Percentiles rank a stretch among this genome's conserved stretches.
Evolutionary conservation across 2,113 vertebrate species (phyloP).

Genomic region (Tretioscincus oriximinensis): DNA sequence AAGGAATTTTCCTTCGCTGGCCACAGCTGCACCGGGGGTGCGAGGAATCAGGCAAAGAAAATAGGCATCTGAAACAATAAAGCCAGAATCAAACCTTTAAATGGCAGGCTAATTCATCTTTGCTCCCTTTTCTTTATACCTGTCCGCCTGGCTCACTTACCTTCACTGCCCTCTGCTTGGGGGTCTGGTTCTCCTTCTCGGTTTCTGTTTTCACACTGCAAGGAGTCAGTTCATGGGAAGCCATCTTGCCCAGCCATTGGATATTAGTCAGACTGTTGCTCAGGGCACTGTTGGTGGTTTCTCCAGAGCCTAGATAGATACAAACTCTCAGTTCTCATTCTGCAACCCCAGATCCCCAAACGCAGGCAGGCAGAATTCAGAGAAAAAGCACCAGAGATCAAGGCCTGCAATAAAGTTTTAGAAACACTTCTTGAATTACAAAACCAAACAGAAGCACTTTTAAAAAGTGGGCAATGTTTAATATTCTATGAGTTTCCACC

Average conservation of each 20-base stretch:
- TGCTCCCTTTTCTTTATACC: slow-evolving; percentile 7
- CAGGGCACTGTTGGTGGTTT: slow-evolving; percentile 66
- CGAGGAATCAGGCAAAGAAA: too few relatives aligned
- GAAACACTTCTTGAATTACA: background rate
- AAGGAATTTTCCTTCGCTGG: too few relatives aligned
- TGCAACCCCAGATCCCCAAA: slow-evolving; percentile 4
- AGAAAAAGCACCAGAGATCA: background rate
- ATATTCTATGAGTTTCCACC: background rate
- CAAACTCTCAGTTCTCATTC: slow-evolving; percentile 38
- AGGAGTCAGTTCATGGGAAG: slow-evolving; percentile 69
- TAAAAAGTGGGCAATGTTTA: background rate
- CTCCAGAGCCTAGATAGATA: slow-evolving; percentile 70
- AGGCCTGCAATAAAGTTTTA: background rate
- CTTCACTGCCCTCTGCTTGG: slow-evolving; percentile 65
- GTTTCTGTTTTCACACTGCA: slow-evolving; percentile 60
- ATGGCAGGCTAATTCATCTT: fast-evolving
- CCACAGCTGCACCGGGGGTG: too few relatives aligned
- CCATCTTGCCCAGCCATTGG: slow-evolving; percentile 89
- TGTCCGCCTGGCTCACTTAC: slow-evolving; percentile 59
- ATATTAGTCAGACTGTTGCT: slow-evolving; percentile 90
- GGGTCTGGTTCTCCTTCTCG: slow-evolving; percentile 78
- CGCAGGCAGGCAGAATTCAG: background rate
- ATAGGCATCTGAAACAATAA: too few relatives aligned
- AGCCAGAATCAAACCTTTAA: background rate
- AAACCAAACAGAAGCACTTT: background rate